phyloP scores from a whole-genome alignment of 2,797 vertebrate species.

The Percopsis omiscomaycus region DNA sequence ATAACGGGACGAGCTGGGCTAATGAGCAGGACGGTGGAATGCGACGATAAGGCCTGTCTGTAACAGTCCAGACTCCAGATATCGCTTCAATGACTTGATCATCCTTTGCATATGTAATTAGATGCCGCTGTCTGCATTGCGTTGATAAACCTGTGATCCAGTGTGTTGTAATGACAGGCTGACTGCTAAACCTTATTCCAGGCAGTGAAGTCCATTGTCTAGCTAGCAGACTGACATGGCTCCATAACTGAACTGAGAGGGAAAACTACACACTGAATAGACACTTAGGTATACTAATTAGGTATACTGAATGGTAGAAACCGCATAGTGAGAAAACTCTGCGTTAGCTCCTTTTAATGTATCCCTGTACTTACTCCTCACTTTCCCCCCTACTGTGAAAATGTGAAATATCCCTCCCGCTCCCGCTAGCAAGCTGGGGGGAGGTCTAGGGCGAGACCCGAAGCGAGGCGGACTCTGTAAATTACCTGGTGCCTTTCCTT shows the following conservation, averaged over 20 bases:
- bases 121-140: slow-evolving; percentile 37
- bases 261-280: slow-evolving; percentile 15
- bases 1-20: slow-evolving; percentile 61
- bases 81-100: slow-evolving; percentile 69
- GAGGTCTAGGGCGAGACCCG: slow-evolving; percentile 39
- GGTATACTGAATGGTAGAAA: slow-evolving; percentile 31
- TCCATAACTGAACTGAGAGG: slow-evolving; percentile 38
- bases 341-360: slow-evolving; percentile 46
- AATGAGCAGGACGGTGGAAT: slow-evolving; percentile 61
- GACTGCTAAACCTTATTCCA: slow-evolving; percentile 39
- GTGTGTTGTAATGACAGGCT: slow-evolving; percentile 43
- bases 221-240: neutral
- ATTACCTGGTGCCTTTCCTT: slow-evolving; percentile 66
- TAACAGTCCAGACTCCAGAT: slow-evolving; percentile 49
- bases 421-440: neutral
- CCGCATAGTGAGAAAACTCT: slow-evolving; percentile 51
- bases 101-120: slow-evolving; percentile 69
- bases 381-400: slow-evolving; percentile 47
- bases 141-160: slow-evolving; percentile 59
- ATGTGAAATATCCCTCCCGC: slow-evolving; percentile 51
- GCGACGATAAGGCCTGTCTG: slow-evolving; percentile 53
- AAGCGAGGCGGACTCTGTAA: slow-evolving; percentile 60
- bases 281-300: slow-evolving; percentile 47
- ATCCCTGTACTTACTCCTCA: slow-evolving; percentile 46
- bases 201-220: neutral